Conservation (phyloP, 2,113 vertebrate genomes). For the Daubentonia madagascariensis region DNA sequence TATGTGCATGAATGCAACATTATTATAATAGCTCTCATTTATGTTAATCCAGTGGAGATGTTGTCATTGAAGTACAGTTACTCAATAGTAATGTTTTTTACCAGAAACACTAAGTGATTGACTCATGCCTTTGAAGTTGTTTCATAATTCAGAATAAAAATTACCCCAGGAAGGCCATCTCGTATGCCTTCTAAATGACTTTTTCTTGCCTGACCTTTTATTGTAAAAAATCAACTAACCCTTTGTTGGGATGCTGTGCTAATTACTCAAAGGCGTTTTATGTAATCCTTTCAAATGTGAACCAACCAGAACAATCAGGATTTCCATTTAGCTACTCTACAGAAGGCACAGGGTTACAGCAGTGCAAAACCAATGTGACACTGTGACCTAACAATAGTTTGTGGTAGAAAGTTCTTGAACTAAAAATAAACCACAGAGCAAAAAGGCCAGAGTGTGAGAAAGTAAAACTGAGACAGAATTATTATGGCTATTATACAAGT, state of each 20-base stretch:
- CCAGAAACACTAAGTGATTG: conserved; percentile 42
- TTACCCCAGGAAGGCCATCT: conserved; percentile 39
- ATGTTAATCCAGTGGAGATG: background rate
- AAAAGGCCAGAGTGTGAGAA: background rate
- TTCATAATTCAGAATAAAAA: conserved; percentile 61
- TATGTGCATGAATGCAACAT: background rate
- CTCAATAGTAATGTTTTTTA: conserved; percentile 13
- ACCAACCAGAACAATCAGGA: conserved; percentile 18
- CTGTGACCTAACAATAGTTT: background rate
- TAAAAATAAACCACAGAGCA: conserved; percentile 55
- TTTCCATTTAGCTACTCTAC: conserved; percentile 17
- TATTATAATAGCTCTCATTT: background rate
- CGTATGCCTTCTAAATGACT: conserved; percentile 54
- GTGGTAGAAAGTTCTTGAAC: conserved; percentile 27
- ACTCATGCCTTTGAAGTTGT: conserved; percentile 63
- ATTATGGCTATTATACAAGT: background rate
- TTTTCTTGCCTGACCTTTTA: conserved; percentile 63
- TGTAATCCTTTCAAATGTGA: conserved; percentile 38
- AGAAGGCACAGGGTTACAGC: background rate
- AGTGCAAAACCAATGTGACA: background rate
- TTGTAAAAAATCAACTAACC: conserved; percentile 46
- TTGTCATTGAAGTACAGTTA: background rate
- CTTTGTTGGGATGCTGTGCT: conserved; percentile 48
- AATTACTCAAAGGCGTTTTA: conserved; percentile 52
- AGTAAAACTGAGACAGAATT: background rate